These are phyloP conservation scores for Epinephelus coioides DNA, from an alignment of 2,797 vertebrate species.

Conservation along the genomic window DNA sequence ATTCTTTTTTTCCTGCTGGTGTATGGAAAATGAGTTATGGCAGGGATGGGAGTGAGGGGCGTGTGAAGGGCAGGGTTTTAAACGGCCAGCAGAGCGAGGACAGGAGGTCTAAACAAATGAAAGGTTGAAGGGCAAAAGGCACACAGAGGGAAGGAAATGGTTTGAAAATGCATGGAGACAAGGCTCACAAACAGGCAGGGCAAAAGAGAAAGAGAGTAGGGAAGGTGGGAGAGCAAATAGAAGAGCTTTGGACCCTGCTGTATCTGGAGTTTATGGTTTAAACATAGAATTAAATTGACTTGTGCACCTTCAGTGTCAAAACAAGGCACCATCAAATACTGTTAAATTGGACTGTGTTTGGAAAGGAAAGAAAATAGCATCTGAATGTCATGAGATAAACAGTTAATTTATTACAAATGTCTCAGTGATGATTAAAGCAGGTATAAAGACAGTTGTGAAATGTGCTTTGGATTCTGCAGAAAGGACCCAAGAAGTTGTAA, in stretches of 20 bases:
- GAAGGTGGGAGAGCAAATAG: not conserved
- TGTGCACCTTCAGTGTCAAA: not conserved
- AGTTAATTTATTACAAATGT: not conserved
- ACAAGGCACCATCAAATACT: not conserved
- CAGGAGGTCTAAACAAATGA: constrained; percentile 64
- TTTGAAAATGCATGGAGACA: not conserved
- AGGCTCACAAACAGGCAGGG: constrained; percentile 7
- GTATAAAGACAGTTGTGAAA: too few species aligned
- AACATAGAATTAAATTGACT: constrained; percentile 3
- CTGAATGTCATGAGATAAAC: not conserved
- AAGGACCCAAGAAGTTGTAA: too few species aligned
- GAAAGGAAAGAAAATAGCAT: not conserved
- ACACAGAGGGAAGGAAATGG: constrained; percentile 10
- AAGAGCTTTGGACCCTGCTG: not conserved
- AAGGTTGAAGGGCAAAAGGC: constrained; percentile 44
- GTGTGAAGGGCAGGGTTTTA: constrained; percentile 72
- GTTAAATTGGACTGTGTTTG: not conserved
- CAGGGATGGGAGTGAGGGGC: constrained; percentile 42
- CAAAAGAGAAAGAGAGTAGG: not conserved
- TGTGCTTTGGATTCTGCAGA: too few species aligned
- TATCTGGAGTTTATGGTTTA: not conserved
- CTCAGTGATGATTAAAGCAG: too few species aligned
- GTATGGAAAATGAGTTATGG: constrained; percentile 76
- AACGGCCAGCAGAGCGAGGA: constrained; percentile 57
- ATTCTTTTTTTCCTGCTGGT: constrained; percentile 62